Base-by-base conservation (phyloP, 2,113 vertebrate genomes). In the Tiliqua scincoides region DNA sequence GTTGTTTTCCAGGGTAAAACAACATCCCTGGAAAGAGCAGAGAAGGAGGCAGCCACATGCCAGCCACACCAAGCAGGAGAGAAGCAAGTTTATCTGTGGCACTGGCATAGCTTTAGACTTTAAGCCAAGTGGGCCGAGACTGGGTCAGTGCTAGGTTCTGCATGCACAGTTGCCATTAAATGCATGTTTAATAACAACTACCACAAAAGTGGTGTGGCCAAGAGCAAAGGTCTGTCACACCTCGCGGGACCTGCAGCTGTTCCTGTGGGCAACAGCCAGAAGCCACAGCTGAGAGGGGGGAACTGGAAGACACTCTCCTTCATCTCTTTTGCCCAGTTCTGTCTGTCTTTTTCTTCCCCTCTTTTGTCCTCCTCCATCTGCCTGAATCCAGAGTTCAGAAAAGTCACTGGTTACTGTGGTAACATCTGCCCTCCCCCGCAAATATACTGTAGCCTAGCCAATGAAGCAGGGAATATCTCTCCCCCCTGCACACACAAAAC, bases 321-420 rank as follows among this genome's bases (percentile, higher is more conserved):
- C 25, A 57, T 86, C 77, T 70, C 35, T 54, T 76, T 72, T 73
- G 30, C 76, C 78, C 85, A 73, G 8, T 52, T 63, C 84, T 48
- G 37, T 71, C 67, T 71, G 77, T 62, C 85, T 65, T 80, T 86
- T 63, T 74, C 78, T 81, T 86, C 92, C 87, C 78, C 83, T 91
- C 88, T 89, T 94, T 94, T 94, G 93, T 95, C 91, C 91, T 90
- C 84, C 83, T 94, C 95, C 94, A 95, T 93, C 95, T 94, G 94
- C 94, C 93, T 90, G 89, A 92, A 72, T 93, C 85, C 81, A 92
- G 92, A 91, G 93, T 95, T 92, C 92, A 89, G 91, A 92, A 93
- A 94, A 95, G 95, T 94, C 93, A 93, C 89, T 68, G 86, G 95
- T 95, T 95, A 94, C 95, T 94, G 91, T 95, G 95, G 94, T 91